These are phyloP conservation scores for Epicampocera succincta DNA, from an alignment of 2,888 invertebrate genomes.

Conservation along the genomic window DNA sequence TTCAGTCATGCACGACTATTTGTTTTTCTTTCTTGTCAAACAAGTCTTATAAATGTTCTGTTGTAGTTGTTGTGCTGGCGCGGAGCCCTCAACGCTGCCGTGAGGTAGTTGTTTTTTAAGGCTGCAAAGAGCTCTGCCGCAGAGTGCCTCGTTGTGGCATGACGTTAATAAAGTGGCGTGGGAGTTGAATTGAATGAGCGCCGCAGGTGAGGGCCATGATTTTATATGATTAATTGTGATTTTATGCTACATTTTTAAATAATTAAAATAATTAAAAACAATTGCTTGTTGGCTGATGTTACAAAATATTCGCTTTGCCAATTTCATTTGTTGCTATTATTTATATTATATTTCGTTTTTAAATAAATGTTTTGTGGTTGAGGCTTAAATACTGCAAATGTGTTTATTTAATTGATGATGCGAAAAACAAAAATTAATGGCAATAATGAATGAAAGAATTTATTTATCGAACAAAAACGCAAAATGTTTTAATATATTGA, in stretches of 20 bases:
- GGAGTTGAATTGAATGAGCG: conserved; percentile 27
- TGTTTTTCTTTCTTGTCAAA: conserved; percentile 51
- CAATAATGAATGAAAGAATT: conserved; percentile 36
- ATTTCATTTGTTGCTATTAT: conserved; percentile 9
- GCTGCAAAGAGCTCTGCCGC: not conserved
- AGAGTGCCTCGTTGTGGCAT: not conserved
- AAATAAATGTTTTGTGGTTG: conserved; percentile 64
- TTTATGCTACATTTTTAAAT: conserved; percentile 64
- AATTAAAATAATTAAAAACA: conserved; percentile 67
- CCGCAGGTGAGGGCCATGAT: conserved; percentile 63
- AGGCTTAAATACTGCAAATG: conserved; percentile 39
- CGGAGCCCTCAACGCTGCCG: not conserved
- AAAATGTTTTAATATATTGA: not conserved
- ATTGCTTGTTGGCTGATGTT: conserved; percentile 45
- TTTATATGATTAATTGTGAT: conserved; percentile 65
- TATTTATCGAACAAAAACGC: not conserved
- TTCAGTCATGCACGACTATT: conserved; percentile 4
- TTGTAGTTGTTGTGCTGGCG: not conserved
- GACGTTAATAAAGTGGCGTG: not conserved
- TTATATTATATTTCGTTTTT: conserved; percentile 35
- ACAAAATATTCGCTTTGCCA: conserved; percentile 25
- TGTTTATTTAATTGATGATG: conserved; percentile 61
- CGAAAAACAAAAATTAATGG: conserved; percentile 23
- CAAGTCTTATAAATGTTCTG: conserved; percentile 59
- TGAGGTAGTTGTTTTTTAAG: conserved; percentile 11